Base-by-base conservation (phyloP, 1,140 invertebrate species). In the Rhyzopertha dominica region DNA sequence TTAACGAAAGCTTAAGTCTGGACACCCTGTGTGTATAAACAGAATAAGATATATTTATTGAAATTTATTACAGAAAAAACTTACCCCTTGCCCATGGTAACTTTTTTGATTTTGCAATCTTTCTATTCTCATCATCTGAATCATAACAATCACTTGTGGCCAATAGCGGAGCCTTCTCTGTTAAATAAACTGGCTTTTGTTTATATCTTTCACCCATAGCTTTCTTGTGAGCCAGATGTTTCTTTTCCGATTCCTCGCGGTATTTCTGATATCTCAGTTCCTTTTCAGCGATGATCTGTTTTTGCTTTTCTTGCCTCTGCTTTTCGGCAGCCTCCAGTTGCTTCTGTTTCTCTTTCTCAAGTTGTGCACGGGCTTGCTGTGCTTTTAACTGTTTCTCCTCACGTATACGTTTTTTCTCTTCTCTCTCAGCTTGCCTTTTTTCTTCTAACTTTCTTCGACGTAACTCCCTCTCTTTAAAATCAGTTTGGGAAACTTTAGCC, bases 351-450 rank as follows among this genome's bases (percentile, higher is more conserved):
- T 73, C 74, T 29, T 66, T 74, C 36, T 80, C 77, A 38, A 74
- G 71, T 2, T 68, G 70, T 47, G 78, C 75, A 8, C 76, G 68
- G n/a, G 70, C 69, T 44, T 74, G 66, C 39, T 71, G 74, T 7
- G 74, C 78, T 43, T 74, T 75, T 10, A 69, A 47, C 58, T 80
- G 76, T 42, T 78, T 80, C 38, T 77, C 70, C 47, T 79, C 73
- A 1, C 77, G 65, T 53, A 73, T 74, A 40, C 74, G 73, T 49
- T 68, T 74, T 26, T 73, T 75, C 28, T 77, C 75, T 53, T 80
- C 78, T 2, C 22, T 37, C 40, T 49, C 20, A 3, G 50, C 46
- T 10, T 17, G 29, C 12, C 70, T 41, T 0, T 62, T 45, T 37
- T 68, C 70, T 8, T 68, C 68, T 12, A 65, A 61, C 49, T 73